Evolutionary conservation across 2,113 vertebrate genomes (phyloP).

Genomic region (Muntiacus muntjak): DNA sequence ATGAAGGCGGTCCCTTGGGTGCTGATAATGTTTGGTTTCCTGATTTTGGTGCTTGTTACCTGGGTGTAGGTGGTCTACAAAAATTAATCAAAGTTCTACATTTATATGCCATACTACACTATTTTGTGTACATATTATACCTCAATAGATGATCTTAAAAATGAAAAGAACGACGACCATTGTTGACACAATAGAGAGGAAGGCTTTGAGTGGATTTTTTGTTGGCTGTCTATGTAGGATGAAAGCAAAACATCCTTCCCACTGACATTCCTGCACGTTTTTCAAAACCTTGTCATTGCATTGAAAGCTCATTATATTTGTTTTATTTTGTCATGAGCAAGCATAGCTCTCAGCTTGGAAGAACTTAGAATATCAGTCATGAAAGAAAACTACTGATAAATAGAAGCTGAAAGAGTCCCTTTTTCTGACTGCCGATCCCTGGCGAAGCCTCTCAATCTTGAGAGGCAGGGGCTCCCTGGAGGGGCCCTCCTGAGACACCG

Average conservation of each 20-base stretch:
- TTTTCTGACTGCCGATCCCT: neutral
- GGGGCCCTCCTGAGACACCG: neutral
- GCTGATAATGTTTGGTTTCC: neutral
- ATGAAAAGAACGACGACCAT: neutral
- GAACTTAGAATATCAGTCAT: neutral
- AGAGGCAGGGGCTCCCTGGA: neutral
- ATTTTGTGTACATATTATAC: neutral
- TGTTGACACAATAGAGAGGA: neutral
- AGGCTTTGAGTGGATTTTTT: neutral
- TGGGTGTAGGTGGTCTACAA: neutral
- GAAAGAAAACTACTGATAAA: neutral
- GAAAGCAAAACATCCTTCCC: constrained; percentile 45
- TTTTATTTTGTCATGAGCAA: constrained; percentile 23
- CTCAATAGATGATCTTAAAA: neutral
- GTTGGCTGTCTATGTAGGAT: neutral
- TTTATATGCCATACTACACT: neutral
- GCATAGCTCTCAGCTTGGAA: neutral
- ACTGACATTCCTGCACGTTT: neutral
- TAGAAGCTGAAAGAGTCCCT: neutral
- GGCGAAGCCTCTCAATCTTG: neutral
- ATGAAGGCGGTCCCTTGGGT: neutral
- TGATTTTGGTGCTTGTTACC: neutral
- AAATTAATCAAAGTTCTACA: neutral
- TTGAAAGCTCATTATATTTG: neutral
- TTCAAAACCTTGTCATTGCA: neutral